Evolutionary conservation across 2,113 vertebrate genomes (phyloP), one percentile per base, ranked within the genome.

Genomic region (Formicarius rufipectus): DNA sequence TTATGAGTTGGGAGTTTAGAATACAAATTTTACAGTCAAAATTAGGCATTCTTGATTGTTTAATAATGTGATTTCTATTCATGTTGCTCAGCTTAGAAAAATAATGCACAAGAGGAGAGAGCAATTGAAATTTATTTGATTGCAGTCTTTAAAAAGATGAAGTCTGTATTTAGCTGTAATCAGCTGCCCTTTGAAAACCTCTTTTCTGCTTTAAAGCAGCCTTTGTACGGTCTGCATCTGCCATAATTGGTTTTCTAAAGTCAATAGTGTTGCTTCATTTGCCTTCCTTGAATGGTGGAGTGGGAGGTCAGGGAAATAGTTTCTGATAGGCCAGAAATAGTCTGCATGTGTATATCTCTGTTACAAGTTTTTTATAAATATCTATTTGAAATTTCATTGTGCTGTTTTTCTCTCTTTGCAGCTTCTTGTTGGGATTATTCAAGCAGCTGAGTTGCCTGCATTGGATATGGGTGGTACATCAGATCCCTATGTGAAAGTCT

Each of bases 401-500:
- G 17, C 73, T 94, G 14, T 63, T 66, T 94, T 92, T 84, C 28
- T 95, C 49, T 73, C 60, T 92, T 97, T 97, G 76, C 96, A 98
- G 98, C 98, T 98, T 96, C 95, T 98, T 53, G 98, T 98, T 35
- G 98, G 98, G n/a, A 98, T 98, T 94, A 98, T 98, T 94, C 98
- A 98, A 95, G 98, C 98, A 84, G 98, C 98, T 10, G 98, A 98
- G 55, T 96, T 98, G 64, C 98, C 98, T n/a, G 98, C 98, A 73
- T 96, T 98, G 69, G 98, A 98, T 97, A 98, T 98, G 98, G 98
- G 98, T 37, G 98, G 98, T 22, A 98, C 98, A 8, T 98, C 98
- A 60, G 98, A 98, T 89, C 98, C 98, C 31, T 98, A 98, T 12
- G 98, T 98, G 86, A 98, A 98, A 91, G 98, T 98, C 62, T 98